Conservation (phyloP, 2,113 vertebrate species). For the Helogale parvula region DNA sequence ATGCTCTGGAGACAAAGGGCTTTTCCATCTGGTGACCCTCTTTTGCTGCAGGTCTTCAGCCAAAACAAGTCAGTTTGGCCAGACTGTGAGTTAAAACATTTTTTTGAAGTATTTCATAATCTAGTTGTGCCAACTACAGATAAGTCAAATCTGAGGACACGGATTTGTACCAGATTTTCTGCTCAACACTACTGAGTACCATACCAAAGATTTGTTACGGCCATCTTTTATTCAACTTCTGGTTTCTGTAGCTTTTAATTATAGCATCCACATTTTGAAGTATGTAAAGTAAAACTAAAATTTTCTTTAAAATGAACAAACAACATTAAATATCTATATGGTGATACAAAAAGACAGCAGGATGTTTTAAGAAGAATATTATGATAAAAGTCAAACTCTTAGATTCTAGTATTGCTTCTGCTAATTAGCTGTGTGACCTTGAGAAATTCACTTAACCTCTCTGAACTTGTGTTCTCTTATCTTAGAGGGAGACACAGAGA, state of each 20-base stretch:
- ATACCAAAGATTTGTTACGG: not conserved
- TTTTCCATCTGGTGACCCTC: constrained; percentile 39
- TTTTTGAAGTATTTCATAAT: constrained; percentile 29
- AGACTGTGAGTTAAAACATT: constrained; percentile 54
- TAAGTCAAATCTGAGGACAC: not conserved
- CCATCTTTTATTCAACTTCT: not conserved
- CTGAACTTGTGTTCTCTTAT: not conserved
- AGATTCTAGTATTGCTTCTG: not conserved
- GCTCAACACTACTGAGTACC: not conserved
- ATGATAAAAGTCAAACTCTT: not conserved
- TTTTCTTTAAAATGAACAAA: not conserved
- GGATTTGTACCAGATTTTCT: not conserved
- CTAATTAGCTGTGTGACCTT: not conserved
- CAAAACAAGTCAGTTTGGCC: not conserved
- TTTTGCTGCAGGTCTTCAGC: constrained; percentile 16
- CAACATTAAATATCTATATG: not conserved
- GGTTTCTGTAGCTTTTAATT: not conserved
- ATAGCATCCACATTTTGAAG: not conserved
- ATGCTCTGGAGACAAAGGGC: not conserved
- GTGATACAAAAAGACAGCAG: not conserved
- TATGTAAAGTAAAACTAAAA: not conserved
- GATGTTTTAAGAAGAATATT: not conserved
- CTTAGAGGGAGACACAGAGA: not conserved
- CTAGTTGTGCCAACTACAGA: not conserved
- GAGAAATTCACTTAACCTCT: constrained; percentile 1